Evolutionary conservation across 2,113 vertebrate genomes (phyloP), one percentile per base, ranked within the genome.

Genomic region (Lasiurus cinereus): DNA sequence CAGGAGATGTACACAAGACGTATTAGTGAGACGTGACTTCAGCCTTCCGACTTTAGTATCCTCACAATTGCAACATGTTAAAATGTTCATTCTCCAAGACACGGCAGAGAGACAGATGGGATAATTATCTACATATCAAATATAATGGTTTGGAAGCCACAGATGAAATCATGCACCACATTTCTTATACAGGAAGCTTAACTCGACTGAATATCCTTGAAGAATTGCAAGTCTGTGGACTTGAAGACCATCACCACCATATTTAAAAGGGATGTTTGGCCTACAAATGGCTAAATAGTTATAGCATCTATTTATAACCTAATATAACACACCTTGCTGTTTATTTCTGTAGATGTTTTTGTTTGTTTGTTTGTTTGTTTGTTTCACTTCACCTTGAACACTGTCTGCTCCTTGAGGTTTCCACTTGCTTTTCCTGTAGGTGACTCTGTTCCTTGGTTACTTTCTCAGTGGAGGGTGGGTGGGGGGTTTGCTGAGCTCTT

Each of bases 111-210:
- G 69, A 87, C 94, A 97, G 94, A 94, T 97, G 90, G 93, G 33
- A 82, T 88, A 82, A 77, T 94, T 96, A 94, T 33, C 76, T 86
- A 43, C 59, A 82, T 48, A 96, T 96, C 64, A 95, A 90, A 74
- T 95, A 90, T 83, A 96, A 96, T 88, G 97, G 64, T 91, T 97
- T 95, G 73, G 88, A 84, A 97, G 59, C 76, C 93, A 80, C 80
- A 91, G 21, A 85, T 89, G 94, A 89, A 95, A 94, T 83, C 78
- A 88, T 29, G 54, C 80, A 66, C 27, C 70, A 79, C 19, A 11
- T 95, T 95, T 96, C 74, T 97, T 33, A 79, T 74, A 66, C 29
- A 66, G 50, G 43, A 92, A 72, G 48, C 50, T 73, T 54, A 80
- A 84, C 46, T 36, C 8, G 72, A 77, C 46, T 79, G 54, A 46